phyloP scores from a whole-genome alignment of 2,888 invertebrate genomes.

The Amiota communis region DNA sequence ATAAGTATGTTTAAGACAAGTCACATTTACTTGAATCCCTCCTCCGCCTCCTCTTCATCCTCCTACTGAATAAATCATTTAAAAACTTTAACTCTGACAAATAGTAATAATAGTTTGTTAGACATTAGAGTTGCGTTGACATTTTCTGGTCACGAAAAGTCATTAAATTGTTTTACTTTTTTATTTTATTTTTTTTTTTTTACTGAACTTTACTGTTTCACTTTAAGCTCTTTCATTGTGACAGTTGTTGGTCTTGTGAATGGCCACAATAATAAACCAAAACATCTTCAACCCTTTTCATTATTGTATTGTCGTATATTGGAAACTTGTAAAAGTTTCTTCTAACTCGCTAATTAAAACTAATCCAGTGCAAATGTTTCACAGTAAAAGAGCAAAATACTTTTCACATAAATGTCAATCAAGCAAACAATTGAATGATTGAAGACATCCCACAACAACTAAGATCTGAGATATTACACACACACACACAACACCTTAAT shows the following conservation, averaged over 20 bases:
- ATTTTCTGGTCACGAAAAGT: slow-evolving; percentile 65
- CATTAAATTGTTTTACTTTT: slow-evolving; percentile 62
- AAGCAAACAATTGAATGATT: slow-evolving; percentile 60
- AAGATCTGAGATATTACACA: not conserved
- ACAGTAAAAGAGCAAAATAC: slow-evolving; percentile 46
- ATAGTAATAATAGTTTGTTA: slow-evolving; percentile 42
- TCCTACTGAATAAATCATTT: not conserved
- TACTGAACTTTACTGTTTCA: slow-evolving; percentile 31
- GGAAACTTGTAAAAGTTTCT: too few relatives aligned
- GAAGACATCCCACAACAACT: slow-evolving; percentile 49
- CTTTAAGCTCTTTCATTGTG: not conserved
- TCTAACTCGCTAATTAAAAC: slow-evolving; percentile 59
- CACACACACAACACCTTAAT: not conserved
- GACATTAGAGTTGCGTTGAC: slow-evolving; percentile 50
- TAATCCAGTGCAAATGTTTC: slow-evolving; percentile 51
- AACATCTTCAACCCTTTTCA: slow-evolving; percentile 50
- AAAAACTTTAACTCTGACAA: slow-evolving; percentile 35
- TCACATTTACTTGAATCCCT: too few relatives aligned
- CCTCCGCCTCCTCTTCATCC: too few relatives aligned
- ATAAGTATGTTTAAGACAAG: too few relatives aligned
- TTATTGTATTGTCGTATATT: too few relatives aligned
- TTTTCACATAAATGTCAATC: slow-evolving; percentile 61
- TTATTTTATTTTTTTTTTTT: slow-evolving; percentile 53
- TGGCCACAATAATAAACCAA: not conserved
- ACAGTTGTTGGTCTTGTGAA: not conserved